Conservation (phyloP, 2,113 vertebrate species). For the Verasper variegatus region DNA sequence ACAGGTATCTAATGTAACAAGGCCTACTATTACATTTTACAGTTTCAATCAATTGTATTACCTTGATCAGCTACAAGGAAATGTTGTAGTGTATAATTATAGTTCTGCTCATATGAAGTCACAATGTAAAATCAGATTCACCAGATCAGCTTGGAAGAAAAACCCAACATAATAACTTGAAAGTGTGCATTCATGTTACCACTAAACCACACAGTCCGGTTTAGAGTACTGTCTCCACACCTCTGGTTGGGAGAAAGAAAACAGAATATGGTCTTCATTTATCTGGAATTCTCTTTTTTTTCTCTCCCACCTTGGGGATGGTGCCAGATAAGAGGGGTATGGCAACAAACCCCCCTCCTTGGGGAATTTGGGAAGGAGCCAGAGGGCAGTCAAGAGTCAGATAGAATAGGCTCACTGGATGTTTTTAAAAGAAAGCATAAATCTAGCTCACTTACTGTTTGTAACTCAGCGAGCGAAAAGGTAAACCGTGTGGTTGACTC, state of each 20-base stretch:
- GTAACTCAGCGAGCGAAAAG: conserved; percentile 4
- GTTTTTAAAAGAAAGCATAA: conserved; percentile 29
- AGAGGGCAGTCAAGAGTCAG: conserved; percentile 54
- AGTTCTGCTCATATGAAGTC: neutral
- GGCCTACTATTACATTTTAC: conserved; percentile 11
- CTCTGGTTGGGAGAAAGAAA: conserved; percentile 53
- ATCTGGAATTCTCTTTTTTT: conserved; percentile 65
- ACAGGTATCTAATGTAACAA: conserved; percentile 10
- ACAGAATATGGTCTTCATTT: conserved; percentile 76
- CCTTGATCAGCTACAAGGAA: neutral
- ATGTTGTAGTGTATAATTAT: neutral
- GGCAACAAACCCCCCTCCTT: conserved; percentile 48
- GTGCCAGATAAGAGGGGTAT: conserved; percentile 63
- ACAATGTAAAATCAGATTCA: conserved; percentile 13
- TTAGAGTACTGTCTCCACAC: conserved; percentile 42
- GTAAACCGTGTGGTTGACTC: neutral
- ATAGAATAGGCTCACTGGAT: conserved; percentile 36
- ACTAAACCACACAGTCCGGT: conserved; percentile 36
- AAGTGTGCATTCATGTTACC: conserved; percentile 3
- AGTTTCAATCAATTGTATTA: conserved; percentile 16
- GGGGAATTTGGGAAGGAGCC: conserved; percentile 59
- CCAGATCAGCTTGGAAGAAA: neutral
- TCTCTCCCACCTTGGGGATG: conserved; percentile 33
- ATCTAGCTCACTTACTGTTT: conserved; percentile 22
- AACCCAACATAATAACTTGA: conserved; percentile 16